These are phyloP conservation scores for Hippasteria phrygiana DNA, from an alignment of 53 echinoderm and acorn worm genomes.

Conservation along the genomic window DNA sequence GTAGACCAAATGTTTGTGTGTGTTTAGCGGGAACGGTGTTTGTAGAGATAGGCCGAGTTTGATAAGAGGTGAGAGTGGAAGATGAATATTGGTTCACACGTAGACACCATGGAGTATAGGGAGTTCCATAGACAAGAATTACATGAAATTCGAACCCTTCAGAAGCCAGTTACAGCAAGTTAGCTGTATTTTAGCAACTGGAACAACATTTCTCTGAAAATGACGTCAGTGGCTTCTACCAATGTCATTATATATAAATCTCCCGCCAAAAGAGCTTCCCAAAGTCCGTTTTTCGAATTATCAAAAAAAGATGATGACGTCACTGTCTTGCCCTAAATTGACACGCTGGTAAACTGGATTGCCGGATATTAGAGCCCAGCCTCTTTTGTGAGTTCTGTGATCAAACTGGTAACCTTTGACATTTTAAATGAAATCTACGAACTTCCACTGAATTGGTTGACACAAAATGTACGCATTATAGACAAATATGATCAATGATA, in stretches of 20 bases:
- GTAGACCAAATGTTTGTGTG: background rate
- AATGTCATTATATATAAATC: background rate
- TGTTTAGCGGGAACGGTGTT: background rate
- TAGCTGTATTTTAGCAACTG: background rate
- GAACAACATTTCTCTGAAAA: slow-evolving; percentile 2
- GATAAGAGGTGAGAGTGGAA: background rate
- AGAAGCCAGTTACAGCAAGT: too few relatives aligned
- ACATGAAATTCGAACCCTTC: background rate
- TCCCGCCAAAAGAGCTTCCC: background rate
- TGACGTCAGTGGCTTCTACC: background rate
- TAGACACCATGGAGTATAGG: background rate
- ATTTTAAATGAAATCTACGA: too few relatives aligned
- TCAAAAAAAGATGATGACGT: too few relatives aligned
- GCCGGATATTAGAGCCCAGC: too few relatives aligned
- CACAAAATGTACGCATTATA: too few relatives aligned
- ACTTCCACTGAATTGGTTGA: too few relatives aligned
- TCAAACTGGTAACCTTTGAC: too few relatives aligned
- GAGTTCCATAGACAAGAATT: background rate
- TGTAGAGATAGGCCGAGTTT: background rate
- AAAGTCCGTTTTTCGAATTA: too few relatives aligned
- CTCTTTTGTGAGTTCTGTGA: too few relatives aligned
- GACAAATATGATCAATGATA: too few relatives aligned
- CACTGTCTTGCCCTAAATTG: too few relatives aligned
- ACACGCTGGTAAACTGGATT: too few relatives aligned
- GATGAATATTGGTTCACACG: background rate